A percentile compares a stretch with the other conserved stretches of the same genome.
Evolutionary conservation across 2,888 invertebrate species (phyloP).

Genomic region (Lepidochrysops patricia): DNA sequence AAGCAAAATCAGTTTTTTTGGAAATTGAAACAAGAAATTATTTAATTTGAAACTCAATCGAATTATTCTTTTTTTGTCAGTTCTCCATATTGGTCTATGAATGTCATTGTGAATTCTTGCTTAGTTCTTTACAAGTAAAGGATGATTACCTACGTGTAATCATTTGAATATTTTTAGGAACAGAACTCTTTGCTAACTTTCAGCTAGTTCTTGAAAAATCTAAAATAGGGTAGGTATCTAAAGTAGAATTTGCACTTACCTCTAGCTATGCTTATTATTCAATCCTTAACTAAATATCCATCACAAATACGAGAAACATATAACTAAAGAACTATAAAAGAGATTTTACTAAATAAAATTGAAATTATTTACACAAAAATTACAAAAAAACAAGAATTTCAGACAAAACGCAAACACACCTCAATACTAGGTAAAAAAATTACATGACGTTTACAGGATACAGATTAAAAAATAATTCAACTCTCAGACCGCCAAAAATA

Average conservation of each 20-base stretch:
- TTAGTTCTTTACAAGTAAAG: background rate
- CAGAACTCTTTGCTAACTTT: background rate
- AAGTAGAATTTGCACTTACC: conserved; percentile 3
- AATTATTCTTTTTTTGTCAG: conserved; percentile 9
- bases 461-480: background rate
- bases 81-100: conserved; percentile 15
- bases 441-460: background rate
- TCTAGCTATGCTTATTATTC: background rate
- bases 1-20: background rate
- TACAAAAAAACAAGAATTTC: conserved; percentile 27
- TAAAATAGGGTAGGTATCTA: background rate
- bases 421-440: conserved; percentile 18
- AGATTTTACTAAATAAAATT: conserved; percentile 16
- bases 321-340: conserved; percentile 11
- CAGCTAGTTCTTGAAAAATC: background rate
- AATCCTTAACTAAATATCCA: background rate
- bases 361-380: conserved; percentile 23
- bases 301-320: background rate
- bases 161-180: background rate
- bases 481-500: too few relatives aligned
- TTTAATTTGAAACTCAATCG: conserved; percentile 1
- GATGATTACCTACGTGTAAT: background rate
- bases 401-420: conserved; percentile 29
- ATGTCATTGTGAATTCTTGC: conserved; percentile 12
- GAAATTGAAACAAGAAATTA: background rate